Conservation (phyloP, 1,140 invertebrate species). For the Bradysia coprophila region DNA sequence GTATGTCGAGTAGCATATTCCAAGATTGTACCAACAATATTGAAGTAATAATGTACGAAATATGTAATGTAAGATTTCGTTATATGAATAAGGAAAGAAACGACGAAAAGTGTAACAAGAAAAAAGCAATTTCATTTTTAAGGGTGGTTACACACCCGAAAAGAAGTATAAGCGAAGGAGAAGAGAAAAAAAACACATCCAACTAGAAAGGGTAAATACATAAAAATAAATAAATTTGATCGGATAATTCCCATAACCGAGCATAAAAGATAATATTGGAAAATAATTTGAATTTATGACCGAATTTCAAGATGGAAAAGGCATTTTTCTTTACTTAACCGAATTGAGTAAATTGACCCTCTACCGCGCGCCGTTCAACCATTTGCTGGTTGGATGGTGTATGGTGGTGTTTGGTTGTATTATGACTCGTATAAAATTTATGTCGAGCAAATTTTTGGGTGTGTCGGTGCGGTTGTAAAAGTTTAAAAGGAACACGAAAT, state of each 20-base stretch:
- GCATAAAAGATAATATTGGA: slow-evolving; percentile 3
- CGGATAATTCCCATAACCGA: slow-evolving; percentile 1
- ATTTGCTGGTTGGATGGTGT: not conserved
- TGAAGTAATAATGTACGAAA: too few relatives aligned
- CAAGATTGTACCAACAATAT: too few relatives aligned
- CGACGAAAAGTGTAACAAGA: not conserved
- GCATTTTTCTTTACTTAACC: slow-evolving; percentile 2
- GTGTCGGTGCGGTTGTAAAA: too few relatives aligned
- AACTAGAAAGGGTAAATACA: slow-evolving; percentile 1
- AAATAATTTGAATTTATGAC: slow-evolving; percentile 3
- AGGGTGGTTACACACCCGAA: not conserved
- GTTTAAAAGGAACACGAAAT: too few relatives aligned
- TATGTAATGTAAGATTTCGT: too few relatives aligned
- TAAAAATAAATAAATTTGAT: slow-evolving; percentile 3
- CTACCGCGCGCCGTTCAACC: not conserved
- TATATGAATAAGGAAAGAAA: too few relatives aligned
- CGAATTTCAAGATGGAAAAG: slow-evolving; percentile 3
- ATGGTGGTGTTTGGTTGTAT: too few relatives aligned
- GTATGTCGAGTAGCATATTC: too few relatives aligned
- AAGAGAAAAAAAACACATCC: not conserved
- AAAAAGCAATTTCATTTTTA: not conserved
- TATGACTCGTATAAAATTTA: too few relatives aligned
- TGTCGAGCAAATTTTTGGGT: too few relatives aligned
- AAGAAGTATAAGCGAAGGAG: too few relatives aligned
- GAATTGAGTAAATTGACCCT: not conserved